Evolutionary conservation across 2,113 vertebrate genomes (phyloP), one percentile per base, ranked within the genome.

Genomic region (Microtus ochrogaster): DNA sequence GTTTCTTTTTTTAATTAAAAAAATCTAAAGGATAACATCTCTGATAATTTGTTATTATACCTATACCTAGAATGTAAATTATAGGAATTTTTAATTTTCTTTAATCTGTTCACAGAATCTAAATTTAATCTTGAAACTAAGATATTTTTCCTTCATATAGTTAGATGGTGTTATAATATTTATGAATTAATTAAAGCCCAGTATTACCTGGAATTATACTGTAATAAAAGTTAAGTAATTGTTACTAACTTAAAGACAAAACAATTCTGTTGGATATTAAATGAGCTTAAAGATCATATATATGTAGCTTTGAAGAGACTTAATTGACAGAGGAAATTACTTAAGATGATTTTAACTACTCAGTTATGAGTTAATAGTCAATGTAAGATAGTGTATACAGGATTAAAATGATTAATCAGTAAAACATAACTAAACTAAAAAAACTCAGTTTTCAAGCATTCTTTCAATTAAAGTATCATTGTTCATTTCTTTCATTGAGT

Each of bases 341-440:
- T 70, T 96, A 84, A 95, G 33, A 39, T 86, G 39, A 68, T 96
- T 86, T 78, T 96, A 81, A 88, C 74, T 92, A 83, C 68, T 85
- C 24, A 79, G 9, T 89, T 6, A 44, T 89, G 21, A n/a, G 28
- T 90, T 68, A 79, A 84, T 84, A 44, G 49, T 63, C 19, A 90
- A 16, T 47, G 79, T 94, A 65, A 77, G 74, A 30, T 68, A 79
- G 33, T 90, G 33, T 90, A 11, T 72, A 14, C 58, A 95, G 77
- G 4, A 55, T 73, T 94, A 73, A 83, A 65, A 72, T 63, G 77
- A 88, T 24, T 88, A 89, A 55, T 91, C 5, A 24, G 7, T 95
- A 66, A 22, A 73, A 55, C 22, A 76, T 76, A 49, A n/a, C 55
- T 83, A 83, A 63, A 41, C n/a, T 63, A 84, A 36, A 82, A 82